Conservation (phyloP, 2,113 vertebrate genomes). For the Psittacus erithacus region DNA sequence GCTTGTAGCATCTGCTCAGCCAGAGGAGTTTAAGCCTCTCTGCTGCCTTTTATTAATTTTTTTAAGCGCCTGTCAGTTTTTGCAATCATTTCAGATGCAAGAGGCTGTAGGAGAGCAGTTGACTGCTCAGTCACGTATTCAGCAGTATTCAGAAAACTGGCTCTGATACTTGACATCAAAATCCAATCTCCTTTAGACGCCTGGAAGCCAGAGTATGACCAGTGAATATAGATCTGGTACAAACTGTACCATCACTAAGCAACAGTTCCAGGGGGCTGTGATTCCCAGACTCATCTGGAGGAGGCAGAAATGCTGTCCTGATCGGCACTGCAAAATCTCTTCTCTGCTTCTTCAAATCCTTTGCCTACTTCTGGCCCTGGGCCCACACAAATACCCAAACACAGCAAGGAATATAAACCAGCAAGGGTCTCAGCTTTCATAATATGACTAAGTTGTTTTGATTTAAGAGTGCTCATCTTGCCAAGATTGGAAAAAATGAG, state of each 20-base stretch:
- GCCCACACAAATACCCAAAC: conserved; percentile 30
- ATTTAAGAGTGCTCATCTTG: conserved; percentile 28
- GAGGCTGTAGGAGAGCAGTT: neutral
- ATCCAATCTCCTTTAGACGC: neutral
- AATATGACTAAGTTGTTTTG: conserved; percentile 63
- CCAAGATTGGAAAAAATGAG: conserved; percentile 64
- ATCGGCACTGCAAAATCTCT: neutral
- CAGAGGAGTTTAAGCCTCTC: neutral
- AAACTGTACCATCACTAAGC: neutral
- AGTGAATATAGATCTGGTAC: neutral
- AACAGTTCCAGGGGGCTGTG: neutral
- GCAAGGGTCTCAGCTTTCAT: conserved; percentile 48
- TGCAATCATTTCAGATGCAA: neutral
- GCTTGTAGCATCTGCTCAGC: neutral
- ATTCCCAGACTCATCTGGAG: conserved; percentile 4
- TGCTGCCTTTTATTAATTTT: neutral
- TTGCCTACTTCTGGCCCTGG: neutral
- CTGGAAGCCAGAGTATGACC: neutral
- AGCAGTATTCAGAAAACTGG: neutral
- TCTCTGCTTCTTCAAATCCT: neutral
- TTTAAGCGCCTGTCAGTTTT: neutral
- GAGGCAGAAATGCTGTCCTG: neutral
- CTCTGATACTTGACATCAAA: neutral
- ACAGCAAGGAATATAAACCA: neutral
- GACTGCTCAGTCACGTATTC: neutral